These are phyloP conservation scores for Tenthredo notha DNA, from an alignment of 2,888 invertebrate genomes.

Conservation along the genomic window DNA sequence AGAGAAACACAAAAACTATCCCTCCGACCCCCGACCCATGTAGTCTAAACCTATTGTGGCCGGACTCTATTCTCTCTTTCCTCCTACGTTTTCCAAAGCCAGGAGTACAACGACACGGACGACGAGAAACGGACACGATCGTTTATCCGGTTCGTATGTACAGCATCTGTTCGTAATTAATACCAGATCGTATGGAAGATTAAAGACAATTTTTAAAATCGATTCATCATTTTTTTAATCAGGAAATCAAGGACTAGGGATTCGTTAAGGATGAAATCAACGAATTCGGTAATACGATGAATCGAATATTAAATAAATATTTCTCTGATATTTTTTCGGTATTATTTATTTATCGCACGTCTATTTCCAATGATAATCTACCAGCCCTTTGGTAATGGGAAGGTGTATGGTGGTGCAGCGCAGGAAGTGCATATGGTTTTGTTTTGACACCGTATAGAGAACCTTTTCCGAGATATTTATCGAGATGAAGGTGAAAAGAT, in stretches of 20 bases:
- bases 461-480: slow-evolving; percentile 16
- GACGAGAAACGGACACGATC: background rate
- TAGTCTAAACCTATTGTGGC: slow-evolving; percentile 1
- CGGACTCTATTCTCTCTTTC: background rate
- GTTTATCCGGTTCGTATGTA: background rate
- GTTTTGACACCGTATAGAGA: background rate
- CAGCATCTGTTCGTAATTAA: slow-evolving; percentile 3
- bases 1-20: background rate
- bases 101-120: slow-evolving; percentile 3
- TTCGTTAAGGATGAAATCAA: background rate
- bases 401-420: background rate
- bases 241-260: background rate
- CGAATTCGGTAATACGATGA: background rate
- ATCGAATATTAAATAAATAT: background rate
- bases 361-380: background rate
- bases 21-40: background rate
- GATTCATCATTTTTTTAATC: background rate
- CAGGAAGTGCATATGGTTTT: background rate
- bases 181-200: background rate
- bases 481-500: slow-evolving; percentile 30
- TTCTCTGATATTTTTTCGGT: background rate
- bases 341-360: background rate
- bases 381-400: background rate
- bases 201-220: background rate
- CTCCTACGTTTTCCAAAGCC: background rate